Evolutionary conservation across 2,797 vertebrate genomes (phyloP).

Genomic region (Rhinatrema bivittatum): DNA sequence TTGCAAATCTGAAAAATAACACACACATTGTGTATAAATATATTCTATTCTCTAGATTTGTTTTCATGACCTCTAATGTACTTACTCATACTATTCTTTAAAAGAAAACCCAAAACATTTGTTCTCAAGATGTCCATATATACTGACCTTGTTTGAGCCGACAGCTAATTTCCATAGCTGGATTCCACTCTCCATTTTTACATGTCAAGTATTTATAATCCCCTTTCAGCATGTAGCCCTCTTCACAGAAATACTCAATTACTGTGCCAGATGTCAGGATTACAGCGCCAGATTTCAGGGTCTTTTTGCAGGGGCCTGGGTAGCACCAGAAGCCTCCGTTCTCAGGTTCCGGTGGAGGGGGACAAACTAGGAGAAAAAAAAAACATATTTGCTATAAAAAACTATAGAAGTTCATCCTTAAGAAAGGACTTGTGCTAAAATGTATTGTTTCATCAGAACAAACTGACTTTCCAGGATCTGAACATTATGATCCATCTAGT

Average conservation of each 20-base stretch:
- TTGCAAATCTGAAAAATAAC: no score
- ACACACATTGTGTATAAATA: no score
- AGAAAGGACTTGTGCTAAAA: neutral
- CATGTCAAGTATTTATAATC: constrained; percentile 94
- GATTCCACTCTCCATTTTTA: constrained; percentile 86
- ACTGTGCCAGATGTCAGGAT: no score
- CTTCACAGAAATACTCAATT: constrained; percentile 86
- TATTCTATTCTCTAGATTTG: no score
- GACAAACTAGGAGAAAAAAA: constrained; percentile 66
- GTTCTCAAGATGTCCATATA: no score
- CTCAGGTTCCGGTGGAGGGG: constrained; percentile 76
- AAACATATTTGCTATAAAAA: no score
- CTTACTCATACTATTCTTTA: no score
- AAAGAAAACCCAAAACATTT: no score
- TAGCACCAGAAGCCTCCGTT: constrained; percentile 90
- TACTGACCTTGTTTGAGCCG: constrained; percentile 75
- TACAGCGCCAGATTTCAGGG: constrained; percentile 71
- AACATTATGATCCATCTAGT: no score
- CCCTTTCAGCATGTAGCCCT: constrained; percentile 88
- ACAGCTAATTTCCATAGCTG: constrained; percentile 85
- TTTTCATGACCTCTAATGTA: no score
- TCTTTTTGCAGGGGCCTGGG: constrained; percentile 73
- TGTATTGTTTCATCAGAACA: no score
- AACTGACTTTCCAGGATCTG: no score
- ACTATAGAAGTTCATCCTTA: neutral